phyloP scores from a whole-genome alignment of 2,113 vertebrate species.

The Myiozetetes cayanensis region DNA sequence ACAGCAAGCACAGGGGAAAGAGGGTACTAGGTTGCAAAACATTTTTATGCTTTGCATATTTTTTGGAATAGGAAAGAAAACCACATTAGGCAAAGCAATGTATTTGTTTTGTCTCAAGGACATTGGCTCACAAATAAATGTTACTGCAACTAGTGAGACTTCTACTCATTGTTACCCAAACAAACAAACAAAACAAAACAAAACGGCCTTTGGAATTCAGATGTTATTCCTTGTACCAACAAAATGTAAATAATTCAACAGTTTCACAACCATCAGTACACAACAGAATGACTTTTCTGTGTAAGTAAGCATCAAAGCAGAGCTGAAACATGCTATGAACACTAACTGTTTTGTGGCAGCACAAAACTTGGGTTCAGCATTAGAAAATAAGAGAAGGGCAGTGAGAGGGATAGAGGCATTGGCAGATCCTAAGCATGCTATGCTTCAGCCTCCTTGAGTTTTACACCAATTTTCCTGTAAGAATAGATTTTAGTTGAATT shows the following conservation, averaged over 20 bases:
- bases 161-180: background rate
- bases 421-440: background rate
- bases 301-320: background rate
- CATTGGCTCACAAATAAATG: background rate
- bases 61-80: constrained; percentile 20
- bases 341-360: background rate
- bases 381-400: background rate
- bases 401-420: background rate
- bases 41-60: background rate
- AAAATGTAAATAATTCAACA: background rate
- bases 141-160: background rate
- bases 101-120: constrained; percentile 42
- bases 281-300: background rate
- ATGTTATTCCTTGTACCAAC: background rate
- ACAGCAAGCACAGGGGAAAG: background rate
- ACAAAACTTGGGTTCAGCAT: background rate
- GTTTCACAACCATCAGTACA: background rate
- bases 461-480: background rate
- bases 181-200: background rate
- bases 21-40: background rate
- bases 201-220: background rate
- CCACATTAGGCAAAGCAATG: background rate
- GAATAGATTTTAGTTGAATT: background rate
- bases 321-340: background rate
- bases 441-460: background rate